A percentile compares a stretch with the other conserved stretches of the same genome.
Evolutionary conservation across 2,888 invertebrate genomes (phyloP).

Genomic region (Andrena fulva): DNA sequence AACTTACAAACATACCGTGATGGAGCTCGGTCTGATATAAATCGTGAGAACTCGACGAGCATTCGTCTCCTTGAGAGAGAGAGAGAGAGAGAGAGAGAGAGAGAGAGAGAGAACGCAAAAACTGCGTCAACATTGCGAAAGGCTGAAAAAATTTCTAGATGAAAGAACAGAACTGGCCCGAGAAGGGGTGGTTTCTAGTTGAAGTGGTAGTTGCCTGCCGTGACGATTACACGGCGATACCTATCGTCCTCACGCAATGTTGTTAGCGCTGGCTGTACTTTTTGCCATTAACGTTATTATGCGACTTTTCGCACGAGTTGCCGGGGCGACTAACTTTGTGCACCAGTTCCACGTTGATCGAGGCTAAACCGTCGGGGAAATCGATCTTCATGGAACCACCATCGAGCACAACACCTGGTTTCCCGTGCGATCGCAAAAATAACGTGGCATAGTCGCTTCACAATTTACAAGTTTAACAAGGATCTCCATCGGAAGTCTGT

Average conservation of each 20-base stretch:
- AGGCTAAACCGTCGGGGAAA: conserved; percentile 49
- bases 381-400: conserved; percentile 58
- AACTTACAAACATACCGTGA: no score
- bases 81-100: neutral
- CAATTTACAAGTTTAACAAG: conserved; percentile 2
- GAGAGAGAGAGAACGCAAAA: no score
- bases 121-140: neutral
- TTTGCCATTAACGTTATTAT: conserved; percentile 72
- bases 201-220: conserved; percentile 46
- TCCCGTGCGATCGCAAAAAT: conserved; percentile 8
- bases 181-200: conserved; percentile 7
- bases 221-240: conserved; percentile 48
- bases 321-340: conserved; percentile 37
- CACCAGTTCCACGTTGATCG: conserved; percentile 52
- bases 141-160: conserved; percentile 21
- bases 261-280: conserved; percentile 55
- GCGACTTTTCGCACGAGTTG: conserved; percentile 61
- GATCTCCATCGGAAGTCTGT: neutral
- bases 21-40: no score
- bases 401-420: conserved; percentile 22
- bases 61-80: neutral
- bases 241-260: conserved; percentile 67
- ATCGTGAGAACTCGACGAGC: no score
- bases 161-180: conserved; percentile 1
- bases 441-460: neutral